Evolutionary conservation across 2,113 vertebrate species (phyloP).

Genomic region (Asarcornis scutulata): DNA sequence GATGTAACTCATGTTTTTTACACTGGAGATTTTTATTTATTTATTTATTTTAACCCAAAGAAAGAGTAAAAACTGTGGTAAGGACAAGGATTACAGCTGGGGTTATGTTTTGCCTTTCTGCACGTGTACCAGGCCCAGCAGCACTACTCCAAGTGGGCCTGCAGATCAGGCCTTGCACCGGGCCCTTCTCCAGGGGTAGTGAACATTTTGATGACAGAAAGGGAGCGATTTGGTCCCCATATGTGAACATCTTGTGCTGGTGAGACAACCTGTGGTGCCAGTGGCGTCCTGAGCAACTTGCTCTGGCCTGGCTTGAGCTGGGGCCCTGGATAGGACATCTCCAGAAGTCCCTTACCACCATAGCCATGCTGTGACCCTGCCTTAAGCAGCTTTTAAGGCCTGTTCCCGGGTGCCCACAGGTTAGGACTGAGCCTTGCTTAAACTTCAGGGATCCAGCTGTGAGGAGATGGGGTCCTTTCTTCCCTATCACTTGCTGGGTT

Average conservation of each 20-base stretch:
- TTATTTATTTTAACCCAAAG: not conserved
- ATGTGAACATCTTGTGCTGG: not conserved
- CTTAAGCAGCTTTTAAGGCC: not conserved
- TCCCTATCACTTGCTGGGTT: not conserved
- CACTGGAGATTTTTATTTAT: not conserved
- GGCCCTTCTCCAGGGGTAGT: not conserved
- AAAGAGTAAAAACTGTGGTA: not conserved
- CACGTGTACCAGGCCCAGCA: fast-evolving
- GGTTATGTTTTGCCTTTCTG: not conserved
- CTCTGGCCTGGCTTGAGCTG: fast-evolving
- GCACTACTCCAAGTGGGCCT: fast-evolving
- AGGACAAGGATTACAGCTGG: not conserved
- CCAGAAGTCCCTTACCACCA: not conserved
- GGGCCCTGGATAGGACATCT: not conserved
- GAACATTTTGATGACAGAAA: not conserved
- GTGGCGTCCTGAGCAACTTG: not conserved
- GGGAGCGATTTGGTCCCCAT: not conserved
- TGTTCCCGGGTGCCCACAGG: not conserved
- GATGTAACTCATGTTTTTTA: not conserved
- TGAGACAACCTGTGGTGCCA: not conserved
- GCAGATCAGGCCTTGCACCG: not conserved
- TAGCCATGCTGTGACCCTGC: not conserved
- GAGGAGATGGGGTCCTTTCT: not conserved
- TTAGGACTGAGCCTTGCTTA: not conserved
- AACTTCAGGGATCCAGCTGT: not conserved